A percentile compares a stretch with the other conserved stretches of the same genome.
Evolutionary conservation across 2,113 vertebrate genomes (phyloP).

Genomic region (Hippocampus comes): DNA sequence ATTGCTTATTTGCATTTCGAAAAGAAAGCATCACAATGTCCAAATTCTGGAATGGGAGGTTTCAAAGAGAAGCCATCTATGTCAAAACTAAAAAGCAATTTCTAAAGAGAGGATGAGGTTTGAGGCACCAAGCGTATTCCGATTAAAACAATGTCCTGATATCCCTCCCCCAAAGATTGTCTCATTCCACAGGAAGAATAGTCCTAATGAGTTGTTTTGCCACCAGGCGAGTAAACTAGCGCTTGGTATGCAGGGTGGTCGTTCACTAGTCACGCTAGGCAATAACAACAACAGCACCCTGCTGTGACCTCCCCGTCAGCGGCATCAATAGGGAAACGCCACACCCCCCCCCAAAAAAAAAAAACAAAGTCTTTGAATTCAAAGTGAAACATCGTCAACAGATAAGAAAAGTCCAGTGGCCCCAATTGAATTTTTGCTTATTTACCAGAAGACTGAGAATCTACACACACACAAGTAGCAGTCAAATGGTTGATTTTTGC

Average conservation of each 20-base stretch:
- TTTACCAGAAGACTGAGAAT: not conserved
- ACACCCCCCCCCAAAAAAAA: not conserved
- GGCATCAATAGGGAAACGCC: not conserved
- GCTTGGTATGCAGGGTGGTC: not conserved
- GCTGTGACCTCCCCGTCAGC: not conserved
- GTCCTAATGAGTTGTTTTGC: slow-evolving; percentile 1
- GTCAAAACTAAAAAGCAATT: not conserved
- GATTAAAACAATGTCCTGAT: not conserved
- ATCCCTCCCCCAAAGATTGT: not conserved
- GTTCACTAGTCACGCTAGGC: not conserved
- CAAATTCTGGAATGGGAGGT: not conserved
- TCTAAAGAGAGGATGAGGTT: not conserved
- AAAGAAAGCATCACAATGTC: not conserved
- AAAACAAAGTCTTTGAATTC: not conserved
- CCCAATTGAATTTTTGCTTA: not conserved
- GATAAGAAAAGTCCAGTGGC: not conserved
- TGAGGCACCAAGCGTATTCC: not conserved
- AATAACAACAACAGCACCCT: not conserved
- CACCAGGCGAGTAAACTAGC: not conserved
- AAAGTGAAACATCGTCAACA: not conserved
- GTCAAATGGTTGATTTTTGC: not conserved
- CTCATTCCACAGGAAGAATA: not conserved
- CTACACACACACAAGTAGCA: not conserved
- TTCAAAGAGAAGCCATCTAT: not conserved
- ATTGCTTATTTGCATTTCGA: not conserved